Conservation (phyloP, 2,797 vertebrate species). For the Parauchenoglanis punctatus region DNA sequence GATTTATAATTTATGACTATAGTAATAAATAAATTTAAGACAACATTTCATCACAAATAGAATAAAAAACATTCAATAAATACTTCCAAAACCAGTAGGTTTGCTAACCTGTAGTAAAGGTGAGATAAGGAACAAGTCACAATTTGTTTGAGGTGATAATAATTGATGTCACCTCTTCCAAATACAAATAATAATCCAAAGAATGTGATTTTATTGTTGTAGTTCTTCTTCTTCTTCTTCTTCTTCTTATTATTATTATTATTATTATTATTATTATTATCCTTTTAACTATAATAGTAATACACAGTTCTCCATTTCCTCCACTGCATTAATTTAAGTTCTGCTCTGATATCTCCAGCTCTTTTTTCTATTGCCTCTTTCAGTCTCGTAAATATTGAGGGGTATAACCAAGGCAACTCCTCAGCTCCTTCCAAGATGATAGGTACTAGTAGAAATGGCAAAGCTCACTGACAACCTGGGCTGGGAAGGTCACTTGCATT, state of each 20-base stretch:
- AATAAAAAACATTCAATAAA: not conserved
- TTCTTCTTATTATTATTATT: no score
- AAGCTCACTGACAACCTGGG: not conserved
- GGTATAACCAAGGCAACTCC: not conserved
- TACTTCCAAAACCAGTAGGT: not conserved
- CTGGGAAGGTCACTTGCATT: not conserved
- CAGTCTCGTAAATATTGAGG: not conserved
- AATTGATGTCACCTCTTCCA: not conserved
- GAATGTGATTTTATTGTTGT: not conserved
- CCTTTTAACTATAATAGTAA: not conserved
- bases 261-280: not conserved
- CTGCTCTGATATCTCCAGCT: not conserved
- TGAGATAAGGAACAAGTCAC: not conserved
- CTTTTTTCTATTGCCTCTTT: not conserved
- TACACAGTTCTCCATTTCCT: not conserved
- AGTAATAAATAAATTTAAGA: not conserved
- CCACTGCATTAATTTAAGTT: not conserved
- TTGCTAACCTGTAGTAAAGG: not conserved
- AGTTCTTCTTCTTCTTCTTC: no score
- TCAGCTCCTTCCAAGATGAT: not conserved
- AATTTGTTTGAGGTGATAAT: not conserved
- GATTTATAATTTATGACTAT: not conserved
- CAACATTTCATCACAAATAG: not conserved
- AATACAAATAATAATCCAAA: not conserved
- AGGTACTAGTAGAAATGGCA: not conserved